Evolutionary conservation across 2,888 invertebrate genomes (phyloP).

Genomic region (Epinotia nisella): DNA sequence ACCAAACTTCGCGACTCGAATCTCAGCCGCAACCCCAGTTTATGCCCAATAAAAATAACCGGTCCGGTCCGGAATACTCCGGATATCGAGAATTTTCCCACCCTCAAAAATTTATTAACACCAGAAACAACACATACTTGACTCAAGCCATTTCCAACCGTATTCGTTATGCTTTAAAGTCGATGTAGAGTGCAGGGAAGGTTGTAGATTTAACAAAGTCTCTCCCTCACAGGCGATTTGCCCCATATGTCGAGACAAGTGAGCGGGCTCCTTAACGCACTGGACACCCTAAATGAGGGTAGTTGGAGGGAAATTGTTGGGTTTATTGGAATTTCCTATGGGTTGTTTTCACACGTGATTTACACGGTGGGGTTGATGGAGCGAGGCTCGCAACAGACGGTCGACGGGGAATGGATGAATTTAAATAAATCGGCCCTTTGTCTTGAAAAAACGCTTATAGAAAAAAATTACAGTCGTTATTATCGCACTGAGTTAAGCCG

Average conservation of each 20-base stretch:
- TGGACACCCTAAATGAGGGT: slow-evolving; percentile 81
- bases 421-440: slow-evolving; percentile 12
- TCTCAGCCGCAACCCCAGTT: slow-evolving; percentile 71
- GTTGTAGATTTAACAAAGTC: slow-evolving; percentile 51
- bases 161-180: slow-evolving; percentile 44
- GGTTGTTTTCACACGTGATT: slow-evolving; percentile 71
- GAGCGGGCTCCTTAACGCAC: slow-evolving; percentile 75
- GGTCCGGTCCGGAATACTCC: slow-evolving; percentile 64
- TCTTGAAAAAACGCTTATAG: neutral
- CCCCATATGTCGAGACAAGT: slow-evolving; percentile 80
- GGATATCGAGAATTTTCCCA: slow-evolving; percentile 79
- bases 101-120: slow-evolving; percentile 68
- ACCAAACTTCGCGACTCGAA: slow-evolving; percentile 70
- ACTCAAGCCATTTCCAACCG: slow-evolving; percentile 45
- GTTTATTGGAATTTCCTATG: slow-evolving; percentile 81
- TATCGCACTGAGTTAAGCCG: too few relatives aligned
- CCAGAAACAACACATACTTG: slow-evolving; percentile 45
- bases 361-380: slow-evolving; percentile 53
- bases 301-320: slow-evolving; percentile 72
- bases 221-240: slow-evolving; percentile 71
- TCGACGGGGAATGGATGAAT: slow-evolving; percentile 24
- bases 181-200: slow-evolving; percentile 35
- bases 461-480: too few relatives aligned
- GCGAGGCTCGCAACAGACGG: slow-evolving; percentile 40
- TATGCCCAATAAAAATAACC: slow-evolving; percentile 81